Base-by-base conservation (phyloP, 35 echinoderm and acorn worm species). In the Heliocidaris tuberculata region DNA sequence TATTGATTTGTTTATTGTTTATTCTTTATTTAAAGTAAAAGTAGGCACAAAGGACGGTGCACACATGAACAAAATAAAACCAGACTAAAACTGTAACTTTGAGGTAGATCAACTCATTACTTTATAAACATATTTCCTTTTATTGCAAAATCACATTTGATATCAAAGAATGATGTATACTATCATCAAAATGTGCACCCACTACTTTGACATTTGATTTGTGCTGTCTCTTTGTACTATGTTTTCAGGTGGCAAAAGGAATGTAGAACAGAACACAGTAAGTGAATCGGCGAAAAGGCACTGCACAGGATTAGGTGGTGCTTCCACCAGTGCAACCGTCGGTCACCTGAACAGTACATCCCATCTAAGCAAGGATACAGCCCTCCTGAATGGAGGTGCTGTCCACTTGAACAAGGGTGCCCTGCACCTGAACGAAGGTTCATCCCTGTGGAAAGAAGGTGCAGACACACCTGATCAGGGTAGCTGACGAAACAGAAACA, bases 231-330 rank as follows among this genome's bases (percentile, higher is more conserved):
- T 48, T 89, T 42, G 21, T 47, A 6, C 31, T 32, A 15, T 89
- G 16, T 59, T 54, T 29, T 6, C 50, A 93, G 48, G 17, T 7
- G 47, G 16, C 50, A 93, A 93, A 27, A 49, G 47, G 91, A 32
- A 30, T 16, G 2, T 49, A 11, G 91, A 93, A 29, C 47, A 30
- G 2, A 93, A 93, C 91, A 93, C 91, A 0, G 50, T 59, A 3
- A 59, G 91, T 93, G 91, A 93, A 59, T 16, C 91, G 13, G 91
- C 91, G 11, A 93, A 93, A 48, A 93, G 48, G 29, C 91, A 93
- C 91, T 93, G 91, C 91, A 0, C n/a, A 9, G 91, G 91, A 19
- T 27, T 93, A 31, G 91, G 91, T 17, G 13, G 29, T 31, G 27
- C 91, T 16, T 52, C 50, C n/a, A 13, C 31, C 50, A 59, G 11